These are phyloP conservation scores for Dendropsophus ebraccatus DNA, from an alignment of 2,113 vertebrate species.

Conservation along the genomic window DNA sequence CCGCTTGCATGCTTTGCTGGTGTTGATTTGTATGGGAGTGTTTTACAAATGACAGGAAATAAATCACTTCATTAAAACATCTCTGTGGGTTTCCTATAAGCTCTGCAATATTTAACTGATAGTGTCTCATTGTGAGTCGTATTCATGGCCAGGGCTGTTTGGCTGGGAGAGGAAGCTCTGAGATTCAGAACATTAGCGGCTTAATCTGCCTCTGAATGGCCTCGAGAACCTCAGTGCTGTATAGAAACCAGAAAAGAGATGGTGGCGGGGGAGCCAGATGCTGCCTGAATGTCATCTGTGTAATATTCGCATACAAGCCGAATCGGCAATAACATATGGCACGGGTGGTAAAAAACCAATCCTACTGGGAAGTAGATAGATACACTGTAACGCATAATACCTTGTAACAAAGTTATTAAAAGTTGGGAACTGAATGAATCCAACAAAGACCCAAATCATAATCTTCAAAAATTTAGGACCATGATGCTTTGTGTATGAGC, in stretches of 20 bases:
- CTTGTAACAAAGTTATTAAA: neutral
- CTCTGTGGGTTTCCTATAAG: constrained; percentile 39
- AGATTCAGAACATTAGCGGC: constrained; percentile 15
- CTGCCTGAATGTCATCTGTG: neutral
- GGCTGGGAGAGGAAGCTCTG: neutral
- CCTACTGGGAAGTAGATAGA: neutral
- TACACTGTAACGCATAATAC: neutral
- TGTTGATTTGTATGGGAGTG: constrained; percentile 24
- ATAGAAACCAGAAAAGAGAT: neutral
- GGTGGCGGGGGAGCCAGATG: neutral
- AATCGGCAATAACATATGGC: neutral
- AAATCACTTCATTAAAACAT: constrained; percentile 53
- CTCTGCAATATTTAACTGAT: constrained; percentile 38
- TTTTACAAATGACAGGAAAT: constrained; percentile 50
- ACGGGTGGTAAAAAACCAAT: neutral
- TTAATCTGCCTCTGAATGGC: constrained; percentile 16
- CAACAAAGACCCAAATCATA: neutral
- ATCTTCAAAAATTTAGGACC: neutral
- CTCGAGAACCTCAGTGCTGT: neutral
- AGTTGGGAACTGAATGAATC: neutral
- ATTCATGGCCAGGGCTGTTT: constrained; percentile 4
- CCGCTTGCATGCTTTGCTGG: neutral
- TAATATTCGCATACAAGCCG: neutral
- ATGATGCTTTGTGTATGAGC: neutral
- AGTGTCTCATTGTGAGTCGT: constrained; percentile 20